Conservation (phyloP, 2,113 vertebrate genomes). For the Spea bombifrons region DNA sequence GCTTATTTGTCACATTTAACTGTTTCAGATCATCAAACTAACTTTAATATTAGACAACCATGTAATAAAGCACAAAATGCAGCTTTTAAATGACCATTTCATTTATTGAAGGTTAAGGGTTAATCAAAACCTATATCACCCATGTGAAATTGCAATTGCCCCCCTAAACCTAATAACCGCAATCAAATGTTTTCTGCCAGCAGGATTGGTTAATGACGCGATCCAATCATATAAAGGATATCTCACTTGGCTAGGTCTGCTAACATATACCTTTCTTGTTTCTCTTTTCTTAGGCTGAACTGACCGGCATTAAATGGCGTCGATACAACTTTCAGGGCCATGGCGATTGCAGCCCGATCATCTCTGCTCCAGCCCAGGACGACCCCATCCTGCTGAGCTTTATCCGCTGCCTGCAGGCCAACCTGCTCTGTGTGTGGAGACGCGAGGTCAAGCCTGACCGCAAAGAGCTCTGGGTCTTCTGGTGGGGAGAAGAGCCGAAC, state of each 20-base stretch:
- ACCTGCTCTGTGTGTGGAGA: slow-evolving; percentile 95
- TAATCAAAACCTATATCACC: too few relatives aligned
- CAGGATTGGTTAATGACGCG: too few relatives aligned
- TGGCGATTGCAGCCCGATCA: slow-evolving; percentile 94
- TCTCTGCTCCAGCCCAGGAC: slow-evolving; percentile 94
- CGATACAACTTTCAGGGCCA: slow-evolving; percentile 92
- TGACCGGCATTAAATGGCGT: slow-evolving; percentile 99
- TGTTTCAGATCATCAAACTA: too few relatives aligned
- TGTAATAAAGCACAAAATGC: too few relatives aligned
- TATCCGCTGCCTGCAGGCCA: slow-evolving; percentile 93
- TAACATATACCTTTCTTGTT: not conserved
- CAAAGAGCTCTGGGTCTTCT: slow-evolving; percentile 98
- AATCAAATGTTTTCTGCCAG: too few relatives aligned
- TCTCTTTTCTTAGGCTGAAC: slow-evolving; percentile 75
- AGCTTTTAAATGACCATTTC: too few relatives aligned
- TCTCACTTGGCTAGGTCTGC: not conserved
- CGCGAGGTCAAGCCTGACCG: slow-evolving; percentile 86
- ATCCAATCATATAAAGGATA: too few relatives aligned
- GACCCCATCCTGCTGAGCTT: slow-evolving; percentile 96
- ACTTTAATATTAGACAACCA: too few relatives aligned
- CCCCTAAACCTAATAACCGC: too few relatives aligned
- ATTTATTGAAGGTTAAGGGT: too few relatives aligned
- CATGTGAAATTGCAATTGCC: too few relatives aligned
- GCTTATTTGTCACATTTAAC: too few relatives aligned
- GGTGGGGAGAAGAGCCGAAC: slow-evolving; percentile 96